Evolutionary conservation across 2,113 vertebrate genomes (phyloP), one percentile per base, ranked within the genome.

Genomic region (Reinhardtius hippoglossoides): DNA sequence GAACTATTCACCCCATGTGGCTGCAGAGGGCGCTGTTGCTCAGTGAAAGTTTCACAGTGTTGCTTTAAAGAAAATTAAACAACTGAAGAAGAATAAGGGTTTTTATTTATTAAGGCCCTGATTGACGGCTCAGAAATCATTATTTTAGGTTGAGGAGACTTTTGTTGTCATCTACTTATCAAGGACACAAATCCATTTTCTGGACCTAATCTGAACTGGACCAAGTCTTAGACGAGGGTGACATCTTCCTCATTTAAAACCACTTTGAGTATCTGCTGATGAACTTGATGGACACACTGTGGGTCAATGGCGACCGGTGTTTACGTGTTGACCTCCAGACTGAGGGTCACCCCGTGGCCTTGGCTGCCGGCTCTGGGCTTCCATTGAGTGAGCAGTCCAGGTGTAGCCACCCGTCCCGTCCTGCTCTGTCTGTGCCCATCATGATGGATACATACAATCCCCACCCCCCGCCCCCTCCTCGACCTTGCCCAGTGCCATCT

Each of bases 331-430:
- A 42, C 44, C n/a, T 58, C 42, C 66, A 72, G n/a, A 27, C 0
- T 9, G 20, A 74, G 74, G 67, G 35, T 35, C 67, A 70, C 71
- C 46, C 48, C 66, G 69, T 70, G n/a, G 56, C 44, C 5, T 67
- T 65, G 58, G 65, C 71, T 16, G 2, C 9, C 8, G 1, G 73
- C 69, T 71, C 42, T 3, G 70, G 23, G 69, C 71, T 6, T 9
- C 62, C 27, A 60, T 5, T 93, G 92, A 93, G 82, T 92, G 92
- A 91, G 56, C 67, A 81, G 92, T 85, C 73, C 92, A 90, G 87
- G 89, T 92, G 89, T 71, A 60, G 48, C 16, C 14, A 13, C 55
- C 42, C 24, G 20, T 58, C 67, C 75, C 12, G 37, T 66, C 57
- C 44, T 10, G 6, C 70, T 31, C 59, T 62, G 68, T 65, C 55